Evolutionary conservation across 2,797 vertebrate genomes (phyloP).

Genomic region (Syngnathus acus): DNA sequence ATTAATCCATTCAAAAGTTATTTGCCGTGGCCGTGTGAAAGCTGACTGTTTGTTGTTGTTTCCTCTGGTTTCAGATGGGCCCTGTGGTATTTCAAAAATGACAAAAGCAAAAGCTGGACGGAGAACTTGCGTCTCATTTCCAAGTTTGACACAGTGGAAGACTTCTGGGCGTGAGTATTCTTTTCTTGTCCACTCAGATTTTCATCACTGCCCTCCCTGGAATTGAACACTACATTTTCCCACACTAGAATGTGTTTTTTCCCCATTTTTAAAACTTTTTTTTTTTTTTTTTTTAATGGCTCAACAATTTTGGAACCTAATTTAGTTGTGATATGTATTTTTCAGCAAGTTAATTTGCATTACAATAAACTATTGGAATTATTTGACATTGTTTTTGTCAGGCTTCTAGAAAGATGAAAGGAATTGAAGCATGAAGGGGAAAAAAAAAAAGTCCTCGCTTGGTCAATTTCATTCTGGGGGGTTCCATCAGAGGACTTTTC

Average conservation of each 20-base stretch:
- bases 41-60: conserved; percentile 3
- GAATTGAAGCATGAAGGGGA: no score
- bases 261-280: no score
- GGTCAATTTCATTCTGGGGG: not conserved
- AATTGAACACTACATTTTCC: not conserved
- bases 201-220: not conserved
- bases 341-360: no score
- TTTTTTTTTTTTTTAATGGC: no score
- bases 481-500: not conserved
- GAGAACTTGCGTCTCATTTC: conserved; percentile 79
- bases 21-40: not conserved
- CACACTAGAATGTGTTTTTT: not conserved
- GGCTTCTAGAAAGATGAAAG: no score
- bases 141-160: conserved; percentile 80
- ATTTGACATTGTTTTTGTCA: no score
- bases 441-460: no score
- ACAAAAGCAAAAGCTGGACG: conserved; percentile 80
- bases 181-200: not conserved
- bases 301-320: no score
- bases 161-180: conserved; percentile 79
- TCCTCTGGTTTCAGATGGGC: conserved; percentile 66
- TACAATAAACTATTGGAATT: no score
- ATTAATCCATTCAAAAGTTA: not conserved
- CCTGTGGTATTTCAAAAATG: conserved; percentile 82
- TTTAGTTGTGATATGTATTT: no score